Evolutionary conservation across 2,113 vertebrate species (phyloP).

Genomic region (Silurus glanis): DNA sequence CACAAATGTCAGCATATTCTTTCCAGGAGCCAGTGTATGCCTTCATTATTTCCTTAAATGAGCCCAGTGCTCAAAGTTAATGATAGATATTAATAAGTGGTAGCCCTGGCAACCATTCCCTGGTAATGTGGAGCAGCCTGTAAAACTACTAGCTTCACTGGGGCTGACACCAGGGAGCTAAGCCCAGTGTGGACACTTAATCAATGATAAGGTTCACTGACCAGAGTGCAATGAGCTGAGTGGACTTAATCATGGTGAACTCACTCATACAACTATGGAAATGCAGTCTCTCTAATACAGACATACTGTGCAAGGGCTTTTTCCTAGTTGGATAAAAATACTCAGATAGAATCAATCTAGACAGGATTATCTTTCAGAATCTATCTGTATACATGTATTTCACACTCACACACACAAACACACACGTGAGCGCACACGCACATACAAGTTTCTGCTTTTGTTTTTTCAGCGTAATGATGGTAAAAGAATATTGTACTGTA

Average conservation of each 20-base stretch:
- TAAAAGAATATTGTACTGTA: no score
- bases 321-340: conserved; percentile 4
- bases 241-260: conserved; percentile 10
- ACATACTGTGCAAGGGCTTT: background rate
- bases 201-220: conserved; percentile 37
- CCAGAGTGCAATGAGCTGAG: conserved; percentile 4
- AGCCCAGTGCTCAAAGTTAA: conserved; percentile 69
- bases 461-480: no score
- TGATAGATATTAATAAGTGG: conserved; percentile 76
- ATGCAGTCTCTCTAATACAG: background rate
- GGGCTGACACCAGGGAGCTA: conserved; percentile 33
- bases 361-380: background rate
- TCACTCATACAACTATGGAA: background rate
- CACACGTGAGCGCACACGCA: no score
- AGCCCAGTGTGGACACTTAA: conserved; percentile 53
- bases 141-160: conserved; percentile 36
- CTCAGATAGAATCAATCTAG: background rate
- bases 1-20: conserved; percentile 44
- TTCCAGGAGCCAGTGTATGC: conserved; percentile 35
- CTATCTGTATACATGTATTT: no score
- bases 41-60: conserved; percentile 57
- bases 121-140: conserved; percentile 62
- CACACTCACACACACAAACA: no score
- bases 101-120: conserved; percentile 74
- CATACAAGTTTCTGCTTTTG: no score